Evolutionary conservation across 2,797 vertebrate species (phyloP), one percentile per base, ranked within the genome.

Genomic region (Myotis vivesi): DNA sequence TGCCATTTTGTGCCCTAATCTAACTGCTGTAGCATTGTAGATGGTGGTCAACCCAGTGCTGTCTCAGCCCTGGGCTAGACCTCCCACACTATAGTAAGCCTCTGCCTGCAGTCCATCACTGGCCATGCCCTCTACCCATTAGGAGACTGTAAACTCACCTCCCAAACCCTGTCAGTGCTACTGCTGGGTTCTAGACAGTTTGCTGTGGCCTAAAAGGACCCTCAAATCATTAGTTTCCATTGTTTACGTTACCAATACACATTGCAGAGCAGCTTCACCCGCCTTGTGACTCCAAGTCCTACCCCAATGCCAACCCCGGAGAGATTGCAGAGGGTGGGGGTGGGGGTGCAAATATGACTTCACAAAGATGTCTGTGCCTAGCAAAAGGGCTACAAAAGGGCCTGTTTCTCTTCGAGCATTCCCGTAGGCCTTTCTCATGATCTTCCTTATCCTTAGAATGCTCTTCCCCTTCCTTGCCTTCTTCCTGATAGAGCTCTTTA

Each of bases 91-190:
- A n/a, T 0, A n/a, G 41, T 30, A n/a, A 46, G 57, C 4, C 1
- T 22, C 38, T 2, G 9, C 25, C 75, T 77, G 76, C 9, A 20
- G 76, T 22, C 5, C 12, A 13, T 38, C 36, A 11, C 57, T 36
- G n/a, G 87, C 41, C 13, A 2, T 13, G 1, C 7, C 46, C 44
- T 33, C 2, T 4, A 17, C 16, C 25, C 36, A 28, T 6, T 0
- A 55, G 68, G 49, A 72, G 9, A 5, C 5, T 15, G 51, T 44
- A 41, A 28, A 25, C n/a, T 53, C 66, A 53, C 30, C 19, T 36
- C 68, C 62, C 12, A 55, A 17, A 4, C 33, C 33, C 33, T 38
- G 49, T 33, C 49, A 71, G 17, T 22, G 62, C 62, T 23, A 9
- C 72, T 57, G 22, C 17, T 44, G 41, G 49, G 41, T 68, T 85